Percentiles rank a stretch among this genome's conserved stretches.
These are phyloP conservation scores for Miltochrista miniata DNA, from an alignment of 2,888 invertebrate species.

Conservation along the genomic window DNA sequence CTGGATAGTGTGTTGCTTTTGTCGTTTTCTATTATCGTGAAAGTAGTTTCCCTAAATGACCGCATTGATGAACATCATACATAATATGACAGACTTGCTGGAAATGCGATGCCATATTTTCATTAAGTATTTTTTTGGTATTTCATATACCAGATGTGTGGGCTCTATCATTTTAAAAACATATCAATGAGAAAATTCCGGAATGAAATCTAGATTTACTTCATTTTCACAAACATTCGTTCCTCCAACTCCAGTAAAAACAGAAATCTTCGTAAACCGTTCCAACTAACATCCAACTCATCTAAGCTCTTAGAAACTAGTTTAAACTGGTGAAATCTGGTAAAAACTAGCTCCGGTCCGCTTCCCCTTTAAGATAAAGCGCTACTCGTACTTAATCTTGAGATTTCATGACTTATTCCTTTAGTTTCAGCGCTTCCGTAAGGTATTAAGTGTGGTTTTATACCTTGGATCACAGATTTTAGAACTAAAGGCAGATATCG, in stretches of 20 bases:
- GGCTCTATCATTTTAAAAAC: too few species aligned
- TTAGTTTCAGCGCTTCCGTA: constrained; percentile 36
- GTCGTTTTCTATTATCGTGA: neutral
- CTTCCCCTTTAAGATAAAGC: constrained; percentile 40
- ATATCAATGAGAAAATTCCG: neutral
- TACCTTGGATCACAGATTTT: too few species aligned
- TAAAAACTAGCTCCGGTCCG: constrained; percentile 32
- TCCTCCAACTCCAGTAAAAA: constrained; percentile 11
- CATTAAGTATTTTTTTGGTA: too few species aligned
- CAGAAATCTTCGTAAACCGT: constrained; percentile 8
- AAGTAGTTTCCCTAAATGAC: too few species aligned
- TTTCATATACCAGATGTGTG: too few species aligned
- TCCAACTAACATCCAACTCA: constrained; percentile 16
- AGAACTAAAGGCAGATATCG: too few species aligned
- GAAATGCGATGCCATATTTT: too few species aligned
- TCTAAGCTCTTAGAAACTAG: constrained; percentile 27
- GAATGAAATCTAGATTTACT: neutral
- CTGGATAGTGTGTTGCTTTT: neutral
- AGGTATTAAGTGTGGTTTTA: constrained; percentile 49
- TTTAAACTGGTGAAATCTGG: constrained; percentile 22
- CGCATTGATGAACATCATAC: too few species aligned
- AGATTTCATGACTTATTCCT: constrained; percentile 44
- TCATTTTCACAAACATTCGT: constrained; percentile 1
- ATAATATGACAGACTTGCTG: too few species aligned
- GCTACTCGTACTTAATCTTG: constrained; percentile 45